Conservation (phyloP, 2,113 vertebrate species). For the Cyrtonyx montezumae region DNA sequence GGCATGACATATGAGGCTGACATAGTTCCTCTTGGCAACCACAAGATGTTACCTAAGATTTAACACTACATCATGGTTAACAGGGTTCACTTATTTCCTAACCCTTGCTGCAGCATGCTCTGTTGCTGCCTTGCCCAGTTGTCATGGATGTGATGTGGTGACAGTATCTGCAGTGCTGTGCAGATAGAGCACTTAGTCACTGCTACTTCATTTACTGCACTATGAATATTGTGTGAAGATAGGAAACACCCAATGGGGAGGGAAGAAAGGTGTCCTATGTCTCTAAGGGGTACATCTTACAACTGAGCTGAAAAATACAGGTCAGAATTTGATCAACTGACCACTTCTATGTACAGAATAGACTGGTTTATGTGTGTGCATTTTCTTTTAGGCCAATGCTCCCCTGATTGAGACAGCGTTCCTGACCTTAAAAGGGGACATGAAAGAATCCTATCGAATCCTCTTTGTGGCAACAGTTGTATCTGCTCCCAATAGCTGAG, state of each 20-base stretch:
- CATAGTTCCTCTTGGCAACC: background rate
- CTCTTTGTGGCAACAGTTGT: slow-evolving; percentile 70
- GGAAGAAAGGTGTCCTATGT: background rate
- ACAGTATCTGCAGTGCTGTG: background rate
- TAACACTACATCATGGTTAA: background rate
- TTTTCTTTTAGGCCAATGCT: slow-evolving; percentile 79
- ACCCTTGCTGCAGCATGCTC: background rate
- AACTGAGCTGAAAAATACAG: background rate
- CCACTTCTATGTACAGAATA: fast-evolving
- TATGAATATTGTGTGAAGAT: fast-evolving
- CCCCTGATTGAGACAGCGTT: slow-evolving; percentile 76
- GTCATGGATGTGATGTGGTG: background rate
- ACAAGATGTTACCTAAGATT: background rate
- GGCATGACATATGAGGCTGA: background rate
- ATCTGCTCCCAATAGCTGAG: background rate
- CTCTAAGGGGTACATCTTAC: fast-evolving
- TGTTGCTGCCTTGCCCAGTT: background rate
- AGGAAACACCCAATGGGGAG: background rate
- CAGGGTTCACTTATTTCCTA: background rate
- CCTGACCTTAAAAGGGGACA: slow-evolving; percentile 82
- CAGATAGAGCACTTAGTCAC: background rate
- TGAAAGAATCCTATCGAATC: slow-evolving; percentile 81
- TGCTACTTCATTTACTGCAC: background rate
- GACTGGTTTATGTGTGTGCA: background rate
- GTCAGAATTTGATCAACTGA: background rate